These are phyloP conservation scores for Percopsis transmontana DNA, from an alignment of 2,113 vertebrate species.

Conservation along the genomic window DNA sequence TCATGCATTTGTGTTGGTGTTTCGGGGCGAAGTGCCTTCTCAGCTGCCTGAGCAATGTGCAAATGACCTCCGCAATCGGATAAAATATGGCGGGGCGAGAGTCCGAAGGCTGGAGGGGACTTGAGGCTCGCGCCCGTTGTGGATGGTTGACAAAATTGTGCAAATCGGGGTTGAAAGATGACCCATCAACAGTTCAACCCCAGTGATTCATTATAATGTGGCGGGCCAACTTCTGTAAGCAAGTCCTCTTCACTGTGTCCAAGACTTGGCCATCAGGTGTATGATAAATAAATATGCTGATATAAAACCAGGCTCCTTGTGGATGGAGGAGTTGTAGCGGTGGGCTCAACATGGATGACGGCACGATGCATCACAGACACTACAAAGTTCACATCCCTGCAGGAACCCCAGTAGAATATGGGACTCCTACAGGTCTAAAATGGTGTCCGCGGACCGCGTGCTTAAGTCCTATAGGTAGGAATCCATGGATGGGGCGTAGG, in stretches of 20 bases:
- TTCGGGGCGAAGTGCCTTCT: conserved; percentile 72
- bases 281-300: conserved; percentile 25
- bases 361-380: conserved; percentile 57
- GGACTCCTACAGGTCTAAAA: conserved; percentile 26
- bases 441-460: conserved; percentile 30
- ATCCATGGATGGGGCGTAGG: conserved; percentile 94
- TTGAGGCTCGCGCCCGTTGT: conserved; percentile 22
- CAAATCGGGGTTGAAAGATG: conserved; percentile 18
- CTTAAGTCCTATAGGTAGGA: conserved; percentile 86
- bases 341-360: conserved; percentile 13
- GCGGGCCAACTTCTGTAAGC: conserved; percentile 30
- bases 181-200: conserved; percentile 22
- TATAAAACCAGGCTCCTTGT: conserved; percentile 21
- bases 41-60: conserved; percentile 91
- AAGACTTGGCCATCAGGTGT: conserved; percentile 16
- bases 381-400: conserved; percentile 26
- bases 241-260: conserved; percentile 27
- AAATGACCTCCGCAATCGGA: conserved; percentile 75
- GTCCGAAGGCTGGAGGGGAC: conserved; percentile 30
- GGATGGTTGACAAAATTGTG: conserved; percentile 43
- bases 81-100: conserved; percentile 25
- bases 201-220: conserved; percentile 7
- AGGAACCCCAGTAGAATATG: background rate
- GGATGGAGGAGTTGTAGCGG: conserved; percentile 29
- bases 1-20: background rate